These are phyloP conservation scores for Magallana ariakensis DNA, from an alignment of 1,140 invertebrate genomes.

Conservation along the genomic window DNA sequence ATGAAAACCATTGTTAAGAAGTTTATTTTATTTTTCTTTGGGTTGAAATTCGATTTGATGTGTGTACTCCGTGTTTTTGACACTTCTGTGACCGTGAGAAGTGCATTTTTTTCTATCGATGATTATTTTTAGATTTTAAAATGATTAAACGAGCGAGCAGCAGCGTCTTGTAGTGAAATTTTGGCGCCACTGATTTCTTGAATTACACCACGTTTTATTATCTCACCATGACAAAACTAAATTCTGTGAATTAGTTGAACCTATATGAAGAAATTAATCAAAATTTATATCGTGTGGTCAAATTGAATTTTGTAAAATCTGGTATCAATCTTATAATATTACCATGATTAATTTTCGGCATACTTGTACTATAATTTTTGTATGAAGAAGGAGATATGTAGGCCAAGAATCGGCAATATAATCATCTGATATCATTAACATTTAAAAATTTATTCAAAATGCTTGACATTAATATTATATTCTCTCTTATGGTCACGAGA, in stretches of 20 bases:
- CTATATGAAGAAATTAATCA: neutral
- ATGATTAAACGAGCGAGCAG: neutral
- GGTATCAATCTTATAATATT: too few relatives aligned
- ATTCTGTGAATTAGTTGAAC: neutral
- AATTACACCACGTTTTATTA: neutral
- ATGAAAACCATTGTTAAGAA: neutral
- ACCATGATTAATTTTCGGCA: too few relatives aligned
- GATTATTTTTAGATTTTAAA: conserved; percentile 6
- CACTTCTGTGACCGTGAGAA: conserved; percentile 22
- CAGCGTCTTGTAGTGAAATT: neutral
- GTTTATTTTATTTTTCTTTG: neutral
- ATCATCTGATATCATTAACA: too few relatives aligned
- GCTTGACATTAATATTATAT: too few relatives aligned
- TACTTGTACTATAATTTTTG: too few relatives aligned
- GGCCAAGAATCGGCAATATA: too few relatives aligned
- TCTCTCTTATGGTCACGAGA: too few relatives aligned
- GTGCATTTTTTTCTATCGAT: neutral
- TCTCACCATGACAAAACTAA: neutral
- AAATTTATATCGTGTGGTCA: neutral
- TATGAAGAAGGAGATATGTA: too few relatives aligned
- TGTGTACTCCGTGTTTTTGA: neutral
- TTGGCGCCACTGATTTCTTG: neutral
- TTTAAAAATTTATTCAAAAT: too few relatives aligned
- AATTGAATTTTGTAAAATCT: neutral
- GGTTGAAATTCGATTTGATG: conserved; percentile 3